Conservation (phyloP, 2,113 vertebrate genomes). For the Macrotis lagotis region DNA sequence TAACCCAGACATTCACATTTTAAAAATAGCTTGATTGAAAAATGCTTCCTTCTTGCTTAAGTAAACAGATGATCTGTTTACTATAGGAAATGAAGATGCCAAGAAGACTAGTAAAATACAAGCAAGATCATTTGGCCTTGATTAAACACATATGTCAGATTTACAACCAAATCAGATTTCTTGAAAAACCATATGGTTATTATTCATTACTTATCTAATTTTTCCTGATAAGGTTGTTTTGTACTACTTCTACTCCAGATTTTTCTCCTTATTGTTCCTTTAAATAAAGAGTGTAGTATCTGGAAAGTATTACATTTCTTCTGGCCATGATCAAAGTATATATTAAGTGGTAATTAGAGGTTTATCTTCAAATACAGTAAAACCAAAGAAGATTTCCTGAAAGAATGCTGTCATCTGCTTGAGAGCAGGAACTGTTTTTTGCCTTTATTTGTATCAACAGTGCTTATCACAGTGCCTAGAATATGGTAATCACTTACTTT, state of each 20-base stretch:
- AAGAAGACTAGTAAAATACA: conserved; percentile 57
- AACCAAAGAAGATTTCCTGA: not conserved
- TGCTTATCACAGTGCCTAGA: not conserved
- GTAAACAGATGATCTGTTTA: conserved; percentile 53
- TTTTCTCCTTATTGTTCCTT: conserved; percentile 18
- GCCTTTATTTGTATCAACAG: not conserved
- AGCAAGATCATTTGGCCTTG: conserved; percentile 14
- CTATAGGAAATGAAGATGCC: not conserved
- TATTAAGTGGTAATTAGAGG: not conserved
- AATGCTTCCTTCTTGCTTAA: conserved; percentile 35
- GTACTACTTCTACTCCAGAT: conserved; percentile 19
- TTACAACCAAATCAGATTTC: not conserved
- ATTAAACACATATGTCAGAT: conserved; percentile 25
- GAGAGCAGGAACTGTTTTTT: not conserved
- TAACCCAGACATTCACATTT: not conserved
- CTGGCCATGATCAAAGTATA: not conserved
- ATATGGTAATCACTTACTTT: not conserved
- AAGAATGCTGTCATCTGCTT: not conserved
- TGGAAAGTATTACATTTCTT: conserved; percentile 38
- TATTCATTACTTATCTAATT: not conserved
- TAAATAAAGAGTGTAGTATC: conserved; percentile 34
- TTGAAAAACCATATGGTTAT: conserved; percentile 34
- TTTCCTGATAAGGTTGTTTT: not conserved
- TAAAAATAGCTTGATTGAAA: conserved; percentile 9
- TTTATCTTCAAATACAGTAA: not conserved